Conservation (phyloP, 2,888 invertebrate species). For the Tachystola acroxantha region DNA sequence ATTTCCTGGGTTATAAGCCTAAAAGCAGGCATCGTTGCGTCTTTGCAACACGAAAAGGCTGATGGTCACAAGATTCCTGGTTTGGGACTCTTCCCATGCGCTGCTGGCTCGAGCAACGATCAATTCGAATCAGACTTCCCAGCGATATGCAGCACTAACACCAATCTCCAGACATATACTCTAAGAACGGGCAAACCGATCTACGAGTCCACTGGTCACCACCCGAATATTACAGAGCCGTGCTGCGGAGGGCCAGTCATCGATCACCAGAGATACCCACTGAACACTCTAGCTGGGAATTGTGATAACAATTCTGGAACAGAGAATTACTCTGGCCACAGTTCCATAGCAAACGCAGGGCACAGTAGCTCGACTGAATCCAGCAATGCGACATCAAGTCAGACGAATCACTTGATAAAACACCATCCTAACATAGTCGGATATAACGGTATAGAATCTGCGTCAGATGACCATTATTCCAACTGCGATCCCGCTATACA, state of each 20-base stretch:
- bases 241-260: constrained; percentile 63
- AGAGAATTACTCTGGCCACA: constrained; percentile 80
- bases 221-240: constrained; percentile 57
- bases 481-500: constrained; percentile 74
- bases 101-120: constrained; percentile 89
- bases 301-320: constrained; percentile 81
- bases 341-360: constrained; percentile 75
- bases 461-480: constrained; percentile 72
- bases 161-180: constrained; percentile 90
- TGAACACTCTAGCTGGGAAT: constrained; percentile 73
- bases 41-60: constrained; percentile 85
- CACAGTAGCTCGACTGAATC: constrained; percentile 75
- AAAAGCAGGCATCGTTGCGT: constrained; percentile 73
- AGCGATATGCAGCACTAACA: constrained; percentile 91
- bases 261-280: constrained; percentile 68
- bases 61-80: constrained; percentile 83
- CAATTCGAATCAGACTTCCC: constrained; percentile 91
- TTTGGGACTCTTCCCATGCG: constrained; percentile 89
- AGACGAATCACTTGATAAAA: constrained; percentile 72
- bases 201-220: constrained; percentile 80
- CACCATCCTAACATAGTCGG: constrained; percentile 63
- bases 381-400: constrained; percentile 71
- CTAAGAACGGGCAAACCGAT: constrained; percentile 87
- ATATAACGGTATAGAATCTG: constrained; percentile 71
- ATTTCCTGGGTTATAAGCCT: constrained; percentile 92